Evolutionary conservation across 2,888 invertebrate genomes (phyloP).

Genomic region (Cheilosia urbana): DNA sequence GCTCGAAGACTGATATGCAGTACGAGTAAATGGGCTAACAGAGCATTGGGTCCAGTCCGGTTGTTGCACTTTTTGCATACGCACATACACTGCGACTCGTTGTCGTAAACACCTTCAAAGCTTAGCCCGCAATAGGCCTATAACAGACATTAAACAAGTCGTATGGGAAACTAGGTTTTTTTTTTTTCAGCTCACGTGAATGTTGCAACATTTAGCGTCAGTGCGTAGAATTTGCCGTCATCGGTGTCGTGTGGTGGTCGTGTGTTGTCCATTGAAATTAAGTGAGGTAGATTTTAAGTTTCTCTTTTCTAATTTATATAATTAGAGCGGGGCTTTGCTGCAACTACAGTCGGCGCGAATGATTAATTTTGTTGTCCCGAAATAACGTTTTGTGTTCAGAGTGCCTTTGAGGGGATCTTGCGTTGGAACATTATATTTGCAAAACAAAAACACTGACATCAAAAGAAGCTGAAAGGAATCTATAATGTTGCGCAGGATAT

Average conservation of each 20-base stretch:
- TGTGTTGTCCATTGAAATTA: conserved; percentile 58
- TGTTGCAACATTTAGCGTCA: conserved; percentile 64
- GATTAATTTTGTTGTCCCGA: conserved; percentile 41
- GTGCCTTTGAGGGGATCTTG: not conserved
- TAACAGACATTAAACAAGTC: conserved; percentile 43
- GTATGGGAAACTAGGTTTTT: conserved; percentile 63
- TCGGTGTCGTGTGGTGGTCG: conserved; percentile 64
- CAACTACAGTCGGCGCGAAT: conserved; percentile 16
- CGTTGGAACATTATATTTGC: not conserved
- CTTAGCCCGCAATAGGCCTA: conserved; percentile 54
- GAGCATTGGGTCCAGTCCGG: conserved; percentile 54
- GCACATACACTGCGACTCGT: not conserved
- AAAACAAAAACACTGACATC: not conserved
- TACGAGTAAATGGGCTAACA: conserved; percentile 37
- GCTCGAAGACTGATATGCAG: not conserved
- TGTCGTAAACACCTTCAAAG: conserved; percentile 65
- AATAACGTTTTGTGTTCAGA: conserved; percentile 14
- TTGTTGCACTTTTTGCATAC: conserved; percentile 60
- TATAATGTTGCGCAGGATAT: conserved; percentile 82
- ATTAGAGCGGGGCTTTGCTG: conserved; percentile 41
- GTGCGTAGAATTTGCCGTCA: conserved; percentile 71
- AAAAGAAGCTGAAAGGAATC: conserved; percentile 11
- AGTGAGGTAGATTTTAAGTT: conserved; percentile 63
- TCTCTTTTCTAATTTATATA: conserved; percentile 61
- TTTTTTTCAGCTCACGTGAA: conserved; percentile 62